phyloP scores from a whole-genome alignment of 2,888 invertebrate genomes.

The Machimus atricapillus region DNA sequence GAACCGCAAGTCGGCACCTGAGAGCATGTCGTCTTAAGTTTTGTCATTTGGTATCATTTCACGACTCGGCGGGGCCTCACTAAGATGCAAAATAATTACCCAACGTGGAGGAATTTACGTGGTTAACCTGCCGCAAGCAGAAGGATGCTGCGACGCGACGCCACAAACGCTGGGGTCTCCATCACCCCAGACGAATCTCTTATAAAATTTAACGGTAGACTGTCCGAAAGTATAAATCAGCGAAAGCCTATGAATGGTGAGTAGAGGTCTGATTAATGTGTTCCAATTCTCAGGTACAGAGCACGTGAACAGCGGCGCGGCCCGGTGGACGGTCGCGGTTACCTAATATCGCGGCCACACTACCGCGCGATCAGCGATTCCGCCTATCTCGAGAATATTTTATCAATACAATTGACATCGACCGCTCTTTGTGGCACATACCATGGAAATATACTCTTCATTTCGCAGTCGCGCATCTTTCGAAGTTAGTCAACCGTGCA shows the following conservation, averaged over 20 bases:
- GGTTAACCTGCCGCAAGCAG: neutral
- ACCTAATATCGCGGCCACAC: constrained; percentile 19
- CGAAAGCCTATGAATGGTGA: constrained; percentile 38
- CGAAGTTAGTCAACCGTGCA: neutral
- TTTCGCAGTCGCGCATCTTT: neutral
- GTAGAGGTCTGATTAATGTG: constrained; percentile 29
- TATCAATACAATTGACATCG: constrained; percentile 36
- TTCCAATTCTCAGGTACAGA: constrained; percentile 28
- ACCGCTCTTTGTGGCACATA: constrained; percentile 3
- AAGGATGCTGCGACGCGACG: neutral
- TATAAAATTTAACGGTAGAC: constrained; percentile 35
- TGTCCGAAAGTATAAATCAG: constrained; percentile 39
- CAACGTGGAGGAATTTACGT: constrained; percentile 3
- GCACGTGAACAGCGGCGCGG: constrained; percentile 14
- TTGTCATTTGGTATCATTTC: constrained; percentile 22
- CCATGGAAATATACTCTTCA: neutral
- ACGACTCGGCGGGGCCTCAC: neutral
- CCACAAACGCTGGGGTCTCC: neutral
- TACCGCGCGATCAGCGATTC: constrained; percentile 12
- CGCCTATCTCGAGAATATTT: constrained; percentile 21
- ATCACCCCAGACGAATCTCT: constrained; percentile 14
- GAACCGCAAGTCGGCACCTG: neutral
- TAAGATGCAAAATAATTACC: constrained; percentile 3
- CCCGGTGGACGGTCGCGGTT: constrained; percentile 7
- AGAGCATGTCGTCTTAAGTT: neutral